Evolutionary conservation across 1,140 invertebrate species (phyloP).

Genomic region (Medauroidea extradentata): DNA sequence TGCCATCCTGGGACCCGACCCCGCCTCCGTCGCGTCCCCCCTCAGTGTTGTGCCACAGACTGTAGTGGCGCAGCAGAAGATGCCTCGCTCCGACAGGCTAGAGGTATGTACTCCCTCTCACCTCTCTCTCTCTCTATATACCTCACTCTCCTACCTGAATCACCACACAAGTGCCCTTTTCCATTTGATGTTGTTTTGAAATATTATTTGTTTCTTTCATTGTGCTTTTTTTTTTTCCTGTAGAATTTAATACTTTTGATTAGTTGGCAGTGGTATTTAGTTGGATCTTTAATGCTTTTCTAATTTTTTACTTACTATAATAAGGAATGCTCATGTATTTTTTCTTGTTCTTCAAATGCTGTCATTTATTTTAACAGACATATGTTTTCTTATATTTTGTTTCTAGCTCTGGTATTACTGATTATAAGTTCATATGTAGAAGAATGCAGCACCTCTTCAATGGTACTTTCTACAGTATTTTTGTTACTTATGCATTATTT

Average conservation of each 20-base stretch:
- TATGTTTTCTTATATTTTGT: too few species aligned
- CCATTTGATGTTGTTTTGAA: background rate
- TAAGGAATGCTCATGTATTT: too few species aligned
- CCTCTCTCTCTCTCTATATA: background rate
- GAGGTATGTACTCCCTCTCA: slow-evolving; percentile 65
- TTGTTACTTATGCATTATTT: too few species aligned
- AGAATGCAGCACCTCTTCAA: too few species aligned
- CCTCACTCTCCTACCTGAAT: background rate
- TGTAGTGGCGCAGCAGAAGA: slow-evolving; percentile 82
- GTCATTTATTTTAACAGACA: too few species aligned
- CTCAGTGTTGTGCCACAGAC: slow-evolving; percentile 74
- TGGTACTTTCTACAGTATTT: too few species aligned
- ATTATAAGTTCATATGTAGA: too few species aligned
- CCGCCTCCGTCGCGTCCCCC: slow-evolving; percentile 55
- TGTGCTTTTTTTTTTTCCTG: background rate
- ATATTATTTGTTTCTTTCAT: background rate
- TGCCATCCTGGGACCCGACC: slow-evolving; percentile 75
- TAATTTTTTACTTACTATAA: background rate
- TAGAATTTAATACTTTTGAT: background rate
- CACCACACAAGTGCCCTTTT: background rate
- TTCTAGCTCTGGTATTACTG: too few species aligned
- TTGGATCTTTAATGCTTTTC: background rate
- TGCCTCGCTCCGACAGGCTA: slow-evolving; percentile 89
- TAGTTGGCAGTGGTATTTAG: background rate
- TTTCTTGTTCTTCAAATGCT: too few species aligned